A percentile compares a stretch with the other conserved stretches of the same genome.
These are phyloP conservation scores for Apis dorsata DNA, from an alignment of 1,140 invertebrate genomes.

Conservation along the genomic window DNA sequence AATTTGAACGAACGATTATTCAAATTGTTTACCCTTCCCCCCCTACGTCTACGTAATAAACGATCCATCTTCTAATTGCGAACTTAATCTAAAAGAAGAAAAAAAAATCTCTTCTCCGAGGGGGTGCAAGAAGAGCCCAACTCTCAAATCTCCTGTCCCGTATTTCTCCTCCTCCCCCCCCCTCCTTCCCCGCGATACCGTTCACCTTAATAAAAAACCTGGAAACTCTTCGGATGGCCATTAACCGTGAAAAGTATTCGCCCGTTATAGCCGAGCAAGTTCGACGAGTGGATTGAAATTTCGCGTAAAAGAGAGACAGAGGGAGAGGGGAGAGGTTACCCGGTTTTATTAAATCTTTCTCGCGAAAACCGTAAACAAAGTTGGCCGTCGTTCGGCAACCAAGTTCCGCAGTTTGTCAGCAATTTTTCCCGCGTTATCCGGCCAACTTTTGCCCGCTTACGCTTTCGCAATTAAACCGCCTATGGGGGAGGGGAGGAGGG, in stretches of 20 bases:
- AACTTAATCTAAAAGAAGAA: too few relatives aligned
- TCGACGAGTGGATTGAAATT: slow-evolving; percentile 33
- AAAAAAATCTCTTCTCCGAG: too few relatives aligned
- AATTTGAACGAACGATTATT: too few relatives aligned
- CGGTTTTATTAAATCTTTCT: slow-evolving; percentile 45
- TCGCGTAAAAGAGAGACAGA: not conserved
- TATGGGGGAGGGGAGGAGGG: not conserved
- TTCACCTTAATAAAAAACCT: not conserved
- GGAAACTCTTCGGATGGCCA: slow-evolving; percentile 9
- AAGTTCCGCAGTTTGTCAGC: slow-evolving; percentile 47
- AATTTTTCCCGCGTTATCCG: slow-evolving; percentile 41
- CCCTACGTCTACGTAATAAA: too few relatives aligned
- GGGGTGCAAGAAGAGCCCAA: too few relatives aligned
- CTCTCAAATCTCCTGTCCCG: not conserved
- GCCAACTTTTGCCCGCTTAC: slow-evolving; percentile 23
- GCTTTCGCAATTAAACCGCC: slow-evolving; percentile 28
- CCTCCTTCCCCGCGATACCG: not conserved
- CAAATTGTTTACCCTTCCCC: too few relatives aligned
- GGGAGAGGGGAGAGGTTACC: not conserved
- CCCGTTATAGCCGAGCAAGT: not conserved
- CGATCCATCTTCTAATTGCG: too few relatives aligned
- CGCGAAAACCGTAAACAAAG: slow-evolving; percentile 26
- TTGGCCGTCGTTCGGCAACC: not conserved
- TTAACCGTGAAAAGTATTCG: slow-evolving; percentile 19
- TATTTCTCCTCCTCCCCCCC: not conserved